Percentiles rank a stretch among this genome's conserved stretches.
These are phyloP conservation scores for Hippotragus niger DNA, from an alignment of 2,113 vertebrate genomes.

Conservation along the genomic window DNA sequence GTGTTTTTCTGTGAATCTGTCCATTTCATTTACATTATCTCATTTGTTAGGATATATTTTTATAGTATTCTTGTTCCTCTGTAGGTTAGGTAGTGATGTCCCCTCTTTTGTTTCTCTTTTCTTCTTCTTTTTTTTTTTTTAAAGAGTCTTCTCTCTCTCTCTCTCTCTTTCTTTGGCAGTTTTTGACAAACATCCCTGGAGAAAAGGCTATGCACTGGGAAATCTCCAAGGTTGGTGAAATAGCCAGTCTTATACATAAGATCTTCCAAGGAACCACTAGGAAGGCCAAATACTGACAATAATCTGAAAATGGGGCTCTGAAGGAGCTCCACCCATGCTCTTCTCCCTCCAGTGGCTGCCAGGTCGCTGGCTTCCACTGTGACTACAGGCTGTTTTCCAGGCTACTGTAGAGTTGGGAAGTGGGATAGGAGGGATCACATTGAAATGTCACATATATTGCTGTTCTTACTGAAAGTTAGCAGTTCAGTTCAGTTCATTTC, in stretches of 20 bases:
- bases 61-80: neutral
- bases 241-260: neutral
- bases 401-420: neutral
- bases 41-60: neutral
- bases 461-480: neutral
- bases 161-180: neutral
- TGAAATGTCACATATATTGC: neutral
- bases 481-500: too few relatives aligned
- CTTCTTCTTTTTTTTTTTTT: neutral
- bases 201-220: neutral
- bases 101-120: neutral
- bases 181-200: neutral
- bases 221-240: neutral
- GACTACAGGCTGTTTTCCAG: neutral
- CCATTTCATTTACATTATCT: neutral
- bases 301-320: neutral
- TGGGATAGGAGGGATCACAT: too few relatives aligned
- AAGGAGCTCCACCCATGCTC: neutral
- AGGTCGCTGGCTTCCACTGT: neutral
- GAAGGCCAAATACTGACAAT: neutral
- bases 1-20: neutral
- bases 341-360: neutral
- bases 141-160: neutral
- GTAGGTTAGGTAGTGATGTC: neutral
- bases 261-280: neutral